These are phyloP conservation scores for Hystrix cristata DNA, from an alignment of 2,113 vertebrate genomes.

Conservation along the genomic window DNA sequence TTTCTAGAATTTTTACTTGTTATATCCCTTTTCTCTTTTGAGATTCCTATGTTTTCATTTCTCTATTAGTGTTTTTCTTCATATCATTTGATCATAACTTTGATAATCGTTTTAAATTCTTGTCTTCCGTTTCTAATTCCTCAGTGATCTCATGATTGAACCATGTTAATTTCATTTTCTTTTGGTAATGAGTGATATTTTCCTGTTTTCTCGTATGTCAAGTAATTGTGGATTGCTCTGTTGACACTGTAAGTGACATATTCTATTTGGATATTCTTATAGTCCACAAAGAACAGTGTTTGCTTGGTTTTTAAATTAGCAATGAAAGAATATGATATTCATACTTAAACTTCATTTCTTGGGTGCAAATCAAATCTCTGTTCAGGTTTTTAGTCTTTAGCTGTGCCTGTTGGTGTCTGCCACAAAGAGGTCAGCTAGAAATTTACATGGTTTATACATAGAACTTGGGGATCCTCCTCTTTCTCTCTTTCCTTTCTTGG, in stretches of 20 bases:
- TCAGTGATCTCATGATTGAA: not conserved
- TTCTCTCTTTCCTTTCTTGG: not conserved
- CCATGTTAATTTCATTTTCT: not conserved
- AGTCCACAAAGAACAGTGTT: not conserved
- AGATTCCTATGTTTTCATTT: not conserved
- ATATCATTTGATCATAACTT: not conserved
- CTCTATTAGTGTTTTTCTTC: not conserved
- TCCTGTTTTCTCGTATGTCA: not conserved
- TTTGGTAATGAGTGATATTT: not conserved
- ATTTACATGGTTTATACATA: not conserved
- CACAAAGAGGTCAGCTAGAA: not conserved
- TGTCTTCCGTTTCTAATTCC: not conserved
- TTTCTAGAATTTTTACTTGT: constrained; percentile 37
- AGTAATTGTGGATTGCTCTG: not conserved
- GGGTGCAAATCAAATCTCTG: not conserved
- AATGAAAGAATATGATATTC: not conserved
- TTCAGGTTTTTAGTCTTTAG: not conserved
- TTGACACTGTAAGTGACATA: not conserved
- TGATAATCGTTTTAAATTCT: not conserved
- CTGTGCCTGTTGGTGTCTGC: not conserved
- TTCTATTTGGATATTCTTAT: not conserved
- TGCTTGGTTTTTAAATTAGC: not conserved
- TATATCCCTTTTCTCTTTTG: not conserved
- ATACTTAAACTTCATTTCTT: not conserved
- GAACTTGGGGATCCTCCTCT: not conserved